Base-by-base conservation (phyloP, 2,888 invertebrate species). In the Oeneis ivallda region DNA sequence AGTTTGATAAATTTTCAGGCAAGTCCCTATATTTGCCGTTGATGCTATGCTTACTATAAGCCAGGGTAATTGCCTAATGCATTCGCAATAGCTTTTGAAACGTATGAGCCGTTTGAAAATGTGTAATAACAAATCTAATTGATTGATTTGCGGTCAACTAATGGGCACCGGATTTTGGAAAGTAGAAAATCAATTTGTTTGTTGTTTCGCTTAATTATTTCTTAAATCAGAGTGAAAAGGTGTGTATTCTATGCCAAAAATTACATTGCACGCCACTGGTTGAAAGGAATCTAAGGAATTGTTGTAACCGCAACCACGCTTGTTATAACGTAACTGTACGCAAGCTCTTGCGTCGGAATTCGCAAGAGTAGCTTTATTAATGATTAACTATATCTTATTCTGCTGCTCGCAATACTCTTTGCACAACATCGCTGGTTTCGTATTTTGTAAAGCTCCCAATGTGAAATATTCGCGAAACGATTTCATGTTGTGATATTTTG, bases 321-420 rank as follows among this genome's bases (percentile, higher is more conserved):
- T 78, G 85, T 82, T 84, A 86, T 86, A 89, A 89, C 83, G 54
- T 41, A 41, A 39, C 56, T 41, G 8, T 47, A 56, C 56, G 89
- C 91, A 89, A 89, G 88, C 86, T 87, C 87, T 90, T 89, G 89
- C 91, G 86, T 82, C 81, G 74, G 69, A 66, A 72, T 74, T 64
- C 67, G 72, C 75, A 71, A 69, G 62, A 71, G 68, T 66, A 70
- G 61, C 66, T 58, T 45, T 58, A 69, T 70, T 67, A 65, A 70
- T 82, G 82, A 85, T 86, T 85, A 67, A 72, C 65, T 67, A 71
- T 70, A 67, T 68, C 68, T 70, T 67, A 68, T 70, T 72, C 62
- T 54, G 54, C 56, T 62, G 54, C 49, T 53, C 39, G 43, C 39
- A 59, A 39, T 43, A 49, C 13, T 32, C 15, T 41, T 64, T 58